These are phyloP conservation scores for Pogonus chalceus DNA, from an alignment of 1,140 invertebrate genomes.

Conservation along the genomic window DNA sequence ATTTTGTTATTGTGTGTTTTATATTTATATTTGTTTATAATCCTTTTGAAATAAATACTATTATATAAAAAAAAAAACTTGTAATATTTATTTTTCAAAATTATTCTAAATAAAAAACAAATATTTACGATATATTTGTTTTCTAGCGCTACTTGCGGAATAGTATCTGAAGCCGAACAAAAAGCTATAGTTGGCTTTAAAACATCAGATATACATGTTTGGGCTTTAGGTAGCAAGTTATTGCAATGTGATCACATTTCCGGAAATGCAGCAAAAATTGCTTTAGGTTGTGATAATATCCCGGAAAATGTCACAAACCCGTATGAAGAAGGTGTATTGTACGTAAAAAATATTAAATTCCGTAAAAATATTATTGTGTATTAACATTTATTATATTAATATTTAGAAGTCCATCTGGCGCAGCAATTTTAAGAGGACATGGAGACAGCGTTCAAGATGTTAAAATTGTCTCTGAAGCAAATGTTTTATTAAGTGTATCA, in stretches of 20 bases:
- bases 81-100: no score
- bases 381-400: neutral
- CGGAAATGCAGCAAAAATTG: neutral
- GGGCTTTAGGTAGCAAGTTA: neutral
- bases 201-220: neutral
- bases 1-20: neutral
- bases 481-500: constrained; percentile 61
- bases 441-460: constrained; percentile 62
- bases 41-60: no score
- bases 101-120: no score
- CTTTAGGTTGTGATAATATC: neutral
- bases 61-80: no score
- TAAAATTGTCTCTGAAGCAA: constrained; percentile 47
- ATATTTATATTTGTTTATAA: neutral
- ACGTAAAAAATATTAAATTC: neutral
- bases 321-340: neutral
- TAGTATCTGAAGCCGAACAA: neutral
- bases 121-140: no score
- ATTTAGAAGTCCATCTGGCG: constrained; percentile 39
- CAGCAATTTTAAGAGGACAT: constrained; percentile 57
- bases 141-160: neutral
- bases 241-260: neutral
- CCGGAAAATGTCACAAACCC: neutral
- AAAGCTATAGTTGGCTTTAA: neutral
- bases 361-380: neutral